Percentiles rank a stretch among this genome's conserved stretches.
Evolutionary conservation across 2,888 invertebrate genomes (phyloP).

Genomic region (Heterodera filipjevi): DNA sequence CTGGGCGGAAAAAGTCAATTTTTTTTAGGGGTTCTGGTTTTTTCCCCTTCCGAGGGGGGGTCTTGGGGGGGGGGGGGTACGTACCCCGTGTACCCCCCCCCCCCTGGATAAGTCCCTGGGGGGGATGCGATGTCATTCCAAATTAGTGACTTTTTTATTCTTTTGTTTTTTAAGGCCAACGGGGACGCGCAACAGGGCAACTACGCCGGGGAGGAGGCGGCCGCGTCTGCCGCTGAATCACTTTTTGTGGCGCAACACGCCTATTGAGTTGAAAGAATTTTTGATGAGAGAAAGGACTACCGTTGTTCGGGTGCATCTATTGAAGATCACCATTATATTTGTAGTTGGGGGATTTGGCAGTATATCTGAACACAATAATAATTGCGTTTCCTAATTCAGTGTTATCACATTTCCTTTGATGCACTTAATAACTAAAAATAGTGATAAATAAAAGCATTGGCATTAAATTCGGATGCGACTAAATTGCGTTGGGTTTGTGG

Average conservation of each 20-base stretch:
- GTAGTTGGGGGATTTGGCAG: neutral
- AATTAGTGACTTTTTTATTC: neutral
- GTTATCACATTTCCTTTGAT: neutral
- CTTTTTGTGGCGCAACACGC: constrained; percentile 75
- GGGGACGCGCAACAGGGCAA: constrained; percentile 87
- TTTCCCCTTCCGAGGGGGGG: too few relatives aligned
- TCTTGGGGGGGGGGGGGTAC: too few relatives aligned
- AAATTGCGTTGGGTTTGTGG: too few relatives aligned
- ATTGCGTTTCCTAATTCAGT: neutral
- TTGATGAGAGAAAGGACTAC: too few relatives aligned
- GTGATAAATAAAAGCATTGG: too few relatives aligned
- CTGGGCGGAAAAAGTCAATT: too few relatives aligned
- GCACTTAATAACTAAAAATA: neutral
- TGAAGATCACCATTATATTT: neutral
- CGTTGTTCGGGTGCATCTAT: too few relatives aligned
- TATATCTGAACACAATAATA: neutral
- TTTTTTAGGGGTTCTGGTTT: too few relatives aligned
- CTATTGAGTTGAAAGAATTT: constrained; percentile 24
- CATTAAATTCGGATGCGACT: too few relatives aligned
- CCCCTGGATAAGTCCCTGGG: too few relatives aligned
- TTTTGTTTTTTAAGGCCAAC: constrained; percentile 72
- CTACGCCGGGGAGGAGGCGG: constrained; percentile 83
- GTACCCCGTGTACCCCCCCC: too few relatives aligned
- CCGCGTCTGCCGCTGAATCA: constrained; percentile 83
- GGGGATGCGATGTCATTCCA: neutral